These are phyloP conservation scores for Lottia gigantea DNA, from an alignment of 2,888 invertebrate species.

Conservation along the genomic window DNA sequence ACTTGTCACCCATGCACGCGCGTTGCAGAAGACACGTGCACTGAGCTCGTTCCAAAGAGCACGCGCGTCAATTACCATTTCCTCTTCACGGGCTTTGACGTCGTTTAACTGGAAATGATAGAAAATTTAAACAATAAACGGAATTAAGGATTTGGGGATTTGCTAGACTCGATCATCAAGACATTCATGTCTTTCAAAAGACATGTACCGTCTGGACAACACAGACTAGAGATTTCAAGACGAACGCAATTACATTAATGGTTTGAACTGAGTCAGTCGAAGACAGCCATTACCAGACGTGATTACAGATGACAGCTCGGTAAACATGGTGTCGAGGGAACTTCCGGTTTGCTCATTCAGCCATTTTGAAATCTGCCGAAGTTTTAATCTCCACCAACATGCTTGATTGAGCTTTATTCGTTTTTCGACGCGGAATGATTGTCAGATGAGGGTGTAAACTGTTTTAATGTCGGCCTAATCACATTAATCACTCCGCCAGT, in stretches of 20 bases:
- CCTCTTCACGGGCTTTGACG: not conserved
- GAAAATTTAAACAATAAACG: not conserved
- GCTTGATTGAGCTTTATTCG: slow-evolving; percentile 4
- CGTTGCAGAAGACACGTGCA: slow-evolving; percentile 4
- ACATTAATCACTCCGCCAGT: slow-evolving; percentile 6
- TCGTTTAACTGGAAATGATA: not conserved
- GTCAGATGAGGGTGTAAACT: slow-evolving; percentile 5
- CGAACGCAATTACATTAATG: slow-evolving; percentile 6
- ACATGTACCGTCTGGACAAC: too few species aligned
- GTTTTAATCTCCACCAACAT: not conserved
- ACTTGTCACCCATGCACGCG: slow-evolving; percentile 5
- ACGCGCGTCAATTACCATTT: slow-evolving; percentile 9
- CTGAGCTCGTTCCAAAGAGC: not conserved
- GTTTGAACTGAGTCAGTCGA: not conserved
- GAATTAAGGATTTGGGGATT: not conserved
- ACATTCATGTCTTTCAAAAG: too few species aligned
- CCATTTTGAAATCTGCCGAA: not conserved
- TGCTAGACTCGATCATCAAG: too few species aligned
- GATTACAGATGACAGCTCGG: slow-evolving; percentile 6
- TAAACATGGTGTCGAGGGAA: not conserved
- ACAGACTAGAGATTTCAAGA: not conserved
- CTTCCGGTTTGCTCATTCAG: not conserved
- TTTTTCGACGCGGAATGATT: not conserved
- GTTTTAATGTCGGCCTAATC: slow-evolving; percentile 4
- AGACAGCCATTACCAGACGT: slow-evolving; percentile 4